Conservation (phyloP, 2,797 vertebrate genomes). For the Tinamus major region DNA sequence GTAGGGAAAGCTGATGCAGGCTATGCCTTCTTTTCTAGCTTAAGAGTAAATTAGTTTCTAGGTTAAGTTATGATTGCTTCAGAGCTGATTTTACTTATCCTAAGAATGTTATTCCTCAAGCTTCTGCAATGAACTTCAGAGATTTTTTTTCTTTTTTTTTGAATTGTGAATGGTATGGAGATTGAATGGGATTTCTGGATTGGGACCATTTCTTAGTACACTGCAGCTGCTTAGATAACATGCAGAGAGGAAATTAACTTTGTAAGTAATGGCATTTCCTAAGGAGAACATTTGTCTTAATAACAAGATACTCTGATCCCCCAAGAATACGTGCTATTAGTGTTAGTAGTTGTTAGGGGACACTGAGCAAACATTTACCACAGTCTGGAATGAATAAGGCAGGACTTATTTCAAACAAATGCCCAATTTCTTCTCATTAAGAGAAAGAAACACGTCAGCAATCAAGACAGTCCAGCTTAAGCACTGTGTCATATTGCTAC, state of each 20-base stretch:
- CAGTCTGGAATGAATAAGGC: slow-evolving; percentile 16
- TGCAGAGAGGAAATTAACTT: background rate
- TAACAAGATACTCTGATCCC: background rate
- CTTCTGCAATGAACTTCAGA: background rate
- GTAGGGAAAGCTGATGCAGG: background rate
- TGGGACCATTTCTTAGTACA: background rate
- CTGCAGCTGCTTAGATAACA: background rate
- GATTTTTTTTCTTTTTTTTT: background rate
- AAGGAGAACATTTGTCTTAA: background rate
- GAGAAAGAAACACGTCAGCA: background rate
- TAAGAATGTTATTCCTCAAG: background rate
- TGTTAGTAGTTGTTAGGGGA: background rate
- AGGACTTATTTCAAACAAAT: background rate
- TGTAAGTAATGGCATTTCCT: background rate
- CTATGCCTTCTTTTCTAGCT: background rate
- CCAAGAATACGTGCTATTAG: background rate
- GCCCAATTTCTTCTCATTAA: background rate
- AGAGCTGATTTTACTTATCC: background rate
- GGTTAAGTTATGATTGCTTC: background rate
- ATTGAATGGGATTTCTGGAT: background rate
- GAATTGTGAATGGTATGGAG: background rate
- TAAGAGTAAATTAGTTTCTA: background rate
- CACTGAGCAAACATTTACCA: background rate
- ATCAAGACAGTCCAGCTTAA: background rate
- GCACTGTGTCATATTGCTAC: background rate